A percentile compares a stretch with the other conserved stretches of the same genome.
phyloP scores from a whole-genome alignment of 37 sponge, comb jelly and placozoan species.

The Axinella damicornis region DNA sequence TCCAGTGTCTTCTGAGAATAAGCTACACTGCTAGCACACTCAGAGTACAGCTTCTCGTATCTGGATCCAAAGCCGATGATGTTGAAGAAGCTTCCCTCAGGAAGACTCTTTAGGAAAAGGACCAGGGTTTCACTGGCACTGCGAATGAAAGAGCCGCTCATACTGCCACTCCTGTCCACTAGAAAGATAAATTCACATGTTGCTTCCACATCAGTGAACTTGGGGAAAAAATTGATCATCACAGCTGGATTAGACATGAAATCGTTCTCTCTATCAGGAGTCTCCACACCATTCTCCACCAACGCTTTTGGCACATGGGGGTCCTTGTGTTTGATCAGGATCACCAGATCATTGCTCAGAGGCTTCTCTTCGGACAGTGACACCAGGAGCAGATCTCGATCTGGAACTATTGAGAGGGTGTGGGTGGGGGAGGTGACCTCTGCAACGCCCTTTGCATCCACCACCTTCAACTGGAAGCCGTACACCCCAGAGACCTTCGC shows the following conservation, averaged over 20 bases:
- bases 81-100: constrained; percentile 71
- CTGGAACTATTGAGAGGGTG: constrained; percentile 10
- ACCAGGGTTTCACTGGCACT: constrained; percentile 57
- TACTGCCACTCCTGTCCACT: constrained; percentile 79
- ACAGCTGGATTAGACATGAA: constrained; percentile 43
- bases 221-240: constrained; percentile 65
- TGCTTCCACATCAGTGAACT: constrained; percentile 7
- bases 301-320: constrained; percentile 48
- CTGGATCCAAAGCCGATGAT: constrained; percentile 77
- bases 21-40: constrained; percentile 21
- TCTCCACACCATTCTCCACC: constrained; percentile 44
- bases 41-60: constrained; percentile 47
- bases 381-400: not conserved
- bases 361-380: constrained; percentile 23
- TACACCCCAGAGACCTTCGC: constrained; percentile 22
- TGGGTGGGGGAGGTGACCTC: constrained; percentile 58
- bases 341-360: constrained; percentile 40
- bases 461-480: constrained; percentile 44
- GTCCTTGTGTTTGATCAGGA: constrained; percentile 34
- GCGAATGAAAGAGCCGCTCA: constrained; percentile 63
- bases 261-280: constrained; percentile 6
- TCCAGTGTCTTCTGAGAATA: constrained; percentile 58
- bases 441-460: constrained; percentile 21
- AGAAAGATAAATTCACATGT: constrained; percentile 77
- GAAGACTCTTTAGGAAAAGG: constrained; percentile 70